Percentiles rank a stretch among this genome's conserved stretches.
Conservation (phyloP, 2,888 invertebrate genomes). For the Teleogryllus oceanicus region DNA sequence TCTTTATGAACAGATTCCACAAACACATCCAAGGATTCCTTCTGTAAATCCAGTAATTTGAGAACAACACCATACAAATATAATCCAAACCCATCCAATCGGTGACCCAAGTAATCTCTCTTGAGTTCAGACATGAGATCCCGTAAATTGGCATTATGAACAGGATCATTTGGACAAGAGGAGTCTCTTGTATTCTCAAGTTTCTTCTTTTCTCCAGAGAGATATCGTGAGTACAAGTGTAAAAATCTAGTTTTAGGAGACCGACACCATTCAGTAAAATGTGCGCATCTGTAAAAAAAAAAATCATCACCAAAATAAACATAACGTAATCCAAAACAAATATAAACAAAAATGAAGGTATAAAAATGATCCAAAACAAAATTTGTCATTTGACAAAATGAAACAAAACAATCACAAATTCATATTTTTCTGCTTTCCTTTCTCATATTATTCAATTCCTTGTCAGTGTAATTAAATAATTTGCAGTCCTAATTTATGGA, state of each 20-base stretch:
- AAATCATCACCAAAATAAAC: no score
- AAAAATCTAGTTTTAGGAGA: slow-evolving; percentile 75
- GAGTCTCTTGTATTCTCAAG: slow-evolving; percentile 75
- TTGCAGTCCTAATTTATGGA: no score
- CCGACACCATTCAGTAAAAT: slow-evolving; percentile 68
- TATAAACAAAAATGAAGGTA: no score
- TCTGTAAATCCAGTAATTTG: slow-evolving; percentile 76
- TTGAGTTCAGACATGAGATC: slow-evolving; percentile 58
- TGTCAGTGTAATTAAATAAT: no score
- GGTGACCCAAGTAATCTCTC: slow-evolving; percentile 56
- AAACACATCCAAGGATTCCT: slow-evolving; percentile 74
- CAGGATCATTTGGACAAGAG: slow-evolving; percentile 57
- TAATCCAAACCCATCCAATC: slow-evolving; percentile 80
- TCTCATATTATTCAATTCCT: no score
- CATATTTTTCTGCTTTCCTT: no score
- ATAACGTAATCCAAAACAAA: no score
- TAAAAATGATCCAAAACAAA: no score
- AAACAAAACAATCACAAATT: no score
- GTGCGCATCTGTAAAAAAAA: slow-evolving; percentile 59
- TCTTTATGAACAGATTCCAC: slow-evolving; percentile 72
- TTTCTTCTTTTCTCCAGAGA: slow-evolving; percentile 86
- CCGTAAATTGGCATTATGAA: slow-evolving; percentile 53
- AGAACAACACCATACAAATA: slow-evolving; percentile 89
- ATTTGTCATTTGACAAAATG: no score
- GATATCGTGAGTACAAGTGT: slow-evolving; percentile 78